These are phyloP conservation scores for Callinectes sapidus DNA, from an alignment of 2,888 invertebrate genomes.

Conservation along the genomic window DNA sequence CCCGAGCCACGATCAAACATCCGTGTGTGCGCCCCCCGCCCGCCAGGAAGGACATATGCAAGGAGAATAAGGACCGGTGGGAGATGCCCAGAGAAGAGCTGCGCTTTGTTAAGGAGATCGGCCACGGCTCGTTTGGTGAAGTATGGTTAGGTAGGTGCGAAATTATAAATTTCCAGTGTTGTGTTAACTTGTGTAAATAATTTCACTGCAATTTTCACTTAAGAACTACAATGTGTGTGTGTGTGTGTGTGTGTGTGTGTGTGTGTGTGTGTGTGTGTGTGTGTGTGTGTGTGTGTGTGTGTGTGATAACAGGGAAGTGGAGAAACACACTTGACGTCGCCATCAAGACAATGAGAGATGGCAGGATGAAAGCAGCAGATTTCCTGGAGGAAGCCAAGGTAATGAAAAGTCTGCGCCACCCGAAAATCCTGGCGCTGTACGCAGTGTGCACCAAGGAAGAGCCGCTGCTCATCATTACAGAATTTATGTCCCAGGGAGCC, in stretches of 20 bases:
- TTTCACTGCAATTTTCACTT: not conserved
- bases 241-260: too few species aligned
- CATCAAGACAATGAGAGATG: constrained; percentile 27
- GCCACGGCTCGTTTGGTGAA: constrained; percentile 39
- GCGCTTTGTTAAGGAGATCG: not conserved
- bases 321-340: not conserved
- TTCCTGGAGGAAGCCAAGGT: not conserved
- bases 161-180: too few species aligned
- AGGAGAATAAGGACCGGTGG: not conserved
- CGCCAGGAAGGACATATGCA: not conserved
- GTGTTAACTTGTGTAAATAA: not conserved
- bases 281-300: constrained; percentile 34
- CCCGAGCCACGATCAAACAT: not conserved
- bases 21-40: not conserved
- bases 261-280: not conserved
- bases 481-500: not conserved
- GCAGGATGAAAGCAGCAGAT: not conserved
- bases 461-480: constrained; percentile 28
- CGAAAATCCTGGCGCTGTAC: constrained; percentile 29
- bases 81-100: not conserved
- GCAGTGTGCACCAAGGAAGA: not conserved
- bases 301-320: not conserved
- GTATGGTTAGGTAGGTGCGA: constrained; percentile 5
- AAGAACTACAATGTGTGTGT: not conserved
- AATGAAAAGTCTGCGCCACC: constrained; percentile 39